A percentile compares a stretch with the other conserved stretches of the same genome.
phyloP scores from a whole-genome alignment of 1,140 invertebrate genomes.

The Chymomyza costata region DNA sequence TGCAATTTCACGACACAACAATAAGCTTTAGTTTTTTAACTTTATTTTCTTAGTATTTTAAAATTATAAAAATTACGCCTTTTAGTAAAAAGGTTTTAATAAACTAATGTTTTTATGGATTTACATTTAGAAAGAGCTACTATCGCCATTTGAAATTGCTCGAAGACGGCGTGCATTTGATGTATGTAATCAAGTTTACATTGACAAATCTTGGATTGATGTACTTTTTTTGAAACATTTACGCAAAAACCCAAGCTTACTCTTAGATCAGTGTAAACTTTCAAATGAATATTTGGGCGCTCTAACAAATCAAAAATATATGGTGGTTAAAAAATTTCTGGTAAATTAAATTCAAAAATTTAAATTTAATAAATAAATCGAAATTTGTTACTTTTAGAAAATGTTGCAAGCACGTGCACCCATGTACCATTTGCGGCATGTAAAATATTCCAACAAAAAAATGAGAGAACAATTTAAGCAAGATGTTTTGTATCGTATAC shows the following conservation, averaged over 20 bases:
- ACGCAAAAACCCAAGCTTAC: constrained; percentile 42
- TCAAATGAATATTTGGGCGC: constrained; percentile 26
- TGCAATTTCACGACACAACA: no score
- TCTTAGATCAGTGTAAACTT: constrained; percentile 45
- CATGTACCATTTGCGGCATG: constrained; percentile 45
- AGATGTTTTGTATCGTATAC: no score
- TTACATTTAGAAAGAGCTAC: constrained; percentile 37
- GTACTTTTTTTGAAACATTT: constrained; percentile 55
- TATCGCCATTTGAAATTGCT: constrained; percentile 55
- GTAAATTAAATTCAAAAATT: constrained; percentile 9
- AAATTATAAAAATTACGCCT: neutral
- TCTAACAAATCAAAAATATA: constrained; percentile 38
- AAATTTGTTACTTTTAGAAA: constrained; percentile 40
- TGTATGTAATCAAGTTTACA: constrained; percentile 60
- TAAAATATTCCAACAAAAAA: constrained; percentile 42
- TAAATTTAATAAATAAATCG: neutral
- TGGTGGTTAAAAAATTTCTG: constrained; percentile 37
- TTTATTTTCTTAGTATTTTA: neutral
- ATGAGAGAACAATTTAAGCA: no score
- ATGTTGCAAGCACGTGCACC: constrained; percentile 63
- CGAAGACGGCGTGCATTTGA: constrained; percentile 49
- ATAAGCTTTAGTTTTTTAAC: no score
- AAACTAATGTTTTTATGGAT: no score
- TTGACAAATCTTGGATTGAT: constrained; percentile 59
- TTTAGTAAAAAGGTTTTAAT: no score